phyloP scores from a whole-genome alignment of 2,797 vertebrate species.

The Prunella strophiata region DNA sequence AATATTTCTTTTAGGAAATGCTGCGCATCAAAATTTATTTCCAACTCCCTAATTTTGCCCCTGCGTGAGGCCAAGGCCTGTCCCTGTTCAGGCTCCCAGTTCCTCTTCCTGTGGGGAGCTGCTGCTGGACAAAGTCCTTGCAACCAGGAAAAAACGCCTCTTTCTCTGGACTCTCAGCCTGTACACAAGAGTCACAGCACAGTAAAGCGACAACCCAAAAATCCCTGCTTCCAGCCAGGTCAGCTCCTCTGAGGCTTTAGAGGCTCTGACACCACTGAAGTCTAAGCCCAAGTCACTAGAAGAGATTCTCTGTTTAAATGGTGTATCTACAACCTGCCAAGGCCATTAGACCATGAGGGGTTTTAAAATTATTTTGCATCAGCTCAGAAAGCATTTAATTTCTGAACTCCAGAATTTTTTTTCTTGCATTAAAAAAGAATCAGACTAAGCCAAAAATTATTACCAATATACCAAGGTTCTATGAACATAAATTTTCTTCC shows the following conservation, averaged over 20 bases:
- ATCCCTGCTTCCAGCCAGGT: background rate
- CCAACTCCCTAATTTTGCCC: background rate
- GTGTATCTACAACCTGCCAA: background rate
- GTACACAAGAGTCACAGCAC: background rate
- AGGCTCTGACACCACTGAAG: background rate
- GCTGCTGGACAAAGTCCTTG: background rate
- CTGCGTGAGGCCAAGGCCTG: background rate
- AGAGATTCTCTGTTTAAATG: background rate
- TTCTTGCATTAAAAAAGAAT: background rate
- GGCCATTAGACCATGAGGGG: background rate
- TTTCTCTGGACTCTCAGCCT: background rate
- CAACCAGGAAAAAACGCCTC: background rate
- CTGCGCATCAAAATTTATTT: background rate
- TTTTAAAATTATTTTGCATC: background rate
- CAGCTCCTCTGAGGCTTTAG: background rate
- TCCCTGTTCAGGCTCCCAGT: background rate
- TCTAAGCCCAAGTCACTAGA: background rate
- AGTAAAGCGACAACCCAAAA: background rate
- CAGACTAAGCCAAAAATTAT: background rate
- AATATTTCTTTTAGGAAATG: background rate
- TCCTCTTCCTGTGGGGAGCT: accelerated
- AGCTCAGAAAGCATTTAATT: background rate
- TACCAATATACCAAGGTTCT: background rate
- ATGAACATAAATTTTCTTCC: background rate
- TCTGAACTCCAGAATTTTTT: background rate